Evolutionary conservation across 2,113 vertebrate species (phyloP).

Genomic region (Platysteira castanea): DNA sequence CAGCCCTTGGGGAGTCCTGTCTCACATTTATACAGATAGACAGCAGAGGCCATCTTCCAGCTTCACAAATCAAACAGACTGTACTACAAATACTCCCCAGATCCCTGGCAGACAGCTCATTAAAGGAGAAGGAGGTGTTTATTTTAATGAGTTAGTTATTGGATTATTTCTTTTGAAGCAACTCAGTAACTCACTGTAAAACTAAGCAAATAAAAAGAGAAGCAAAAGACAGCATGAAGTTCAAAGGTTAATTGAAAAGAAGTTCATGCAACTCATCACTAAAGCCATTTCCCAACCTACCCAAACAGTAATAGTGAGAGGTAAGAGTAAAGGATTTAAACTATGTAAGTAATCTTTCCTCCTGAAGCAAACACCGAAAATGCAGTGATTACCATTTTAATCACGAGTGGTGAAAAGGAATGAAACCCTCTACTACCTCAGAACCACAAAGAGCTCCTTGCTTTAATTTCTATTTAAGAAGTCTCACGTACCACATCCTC

Average conservation of each 20-base stretch:
- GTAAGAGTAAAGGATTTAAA: background rate
- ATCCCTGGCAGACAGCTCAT: background rate
- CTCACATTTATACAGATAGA: background rate
- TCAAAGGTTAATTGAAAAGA: slow-evolving; percentile 22
- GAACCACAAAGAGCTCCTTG: background rate
- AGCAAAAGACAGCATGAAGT: background rate
- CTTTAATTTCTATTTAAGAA: background rate
- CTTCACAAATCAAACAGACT: background rate
- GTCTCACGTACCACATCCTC: background rate
- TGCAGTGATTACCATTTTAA: background rate
- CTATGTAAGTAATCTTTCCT: background rate
- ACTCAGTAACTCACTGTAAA: background rate
- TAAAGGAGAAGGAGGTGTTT: background rate
- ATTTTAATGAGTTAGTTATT: background rate
- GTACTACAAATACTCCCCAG: background rate
- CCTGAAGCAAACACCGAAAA: background rate
- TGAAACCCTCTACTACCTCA: background rate
- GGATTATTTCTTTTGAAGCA: background rate
- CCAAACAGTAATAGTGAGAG: background rate
- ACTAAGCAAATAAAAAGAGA: background rate
- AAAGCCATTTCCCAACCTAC: background rate
- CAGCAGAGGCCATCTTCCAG: background rate
- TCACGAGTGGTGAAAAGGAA: background rate
- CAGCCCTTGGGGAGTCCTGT: background rate
- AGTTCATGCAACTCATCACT: background rate